A percentile compares a stretch with the other conserved stretches of the same genome.
These are phyloP conservation scores for Excalfactoria chinensis DNA, from an alignment of 2,113 vertebrate species.

Conservation along the genomic window DNA sequence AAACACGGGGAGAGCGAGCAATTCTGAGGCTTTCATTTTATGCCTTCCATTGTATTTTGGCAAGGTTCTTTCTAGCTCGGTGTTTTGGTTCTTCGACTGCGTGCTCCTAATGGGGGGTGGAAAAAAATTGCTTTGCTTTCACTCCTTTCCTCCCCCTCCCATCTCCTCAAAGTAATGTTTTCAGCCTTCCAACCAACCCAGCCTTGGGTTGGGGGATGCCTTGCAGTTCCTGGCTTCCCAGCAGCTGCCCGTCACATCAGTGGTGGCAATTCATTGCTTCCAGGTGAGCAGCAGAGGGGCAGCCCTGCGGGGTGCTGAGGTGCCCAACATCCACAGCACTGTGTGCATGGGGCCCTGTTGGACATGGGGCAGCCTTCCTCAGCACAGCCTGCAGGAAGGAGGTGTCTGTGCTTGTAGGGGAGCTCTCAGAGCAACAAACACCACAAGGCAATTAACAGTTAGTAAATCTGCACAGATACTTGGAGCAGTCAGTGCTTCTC, in stretches of 20 bases:
- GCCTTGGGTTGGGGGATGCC: neutral
- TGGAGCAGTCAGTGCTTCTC: neutral
- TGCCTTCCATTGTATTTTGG: constrained; percentile 30
- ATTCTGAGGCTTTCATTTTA: constrained; percentile 38
- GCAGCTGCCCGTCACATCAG: neutral
- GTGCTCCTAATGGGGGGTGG: neutral
- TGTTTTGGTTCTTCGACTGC: constrained; percentile 19
- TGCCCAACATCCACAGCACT: too few species aligned
- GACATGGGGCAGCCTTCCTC: neutral
- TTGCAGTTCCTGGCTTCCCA: neutral
- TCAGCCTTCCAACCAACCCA: neutral
- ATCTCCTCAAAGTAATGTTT: neutral
- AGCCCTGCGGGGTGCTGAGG: too few species aligned
- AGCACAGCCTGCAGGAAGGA: neutral
- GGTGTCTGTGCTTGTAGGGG: neutral
- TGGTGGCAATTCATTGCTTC: neutral
- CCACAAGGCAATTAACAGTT: neutral
- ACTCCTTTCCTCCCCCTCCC: neutral
- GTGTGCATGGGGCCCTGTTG: too few species aligned
- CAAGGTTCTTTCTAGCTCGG: constrained; percentile 6
- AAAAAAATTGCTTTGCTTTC: neutral
- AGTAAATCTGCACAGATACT: neutral
- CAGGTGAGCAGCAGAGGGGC: neutral
- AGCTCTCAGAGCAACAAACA: neutral
- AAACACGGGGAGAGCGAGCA: constrained; percentile 46